Base-by-base conservation (phyloP, 2,113 vertebrate genomes). In the Eulemur rufifrons region DNA sequence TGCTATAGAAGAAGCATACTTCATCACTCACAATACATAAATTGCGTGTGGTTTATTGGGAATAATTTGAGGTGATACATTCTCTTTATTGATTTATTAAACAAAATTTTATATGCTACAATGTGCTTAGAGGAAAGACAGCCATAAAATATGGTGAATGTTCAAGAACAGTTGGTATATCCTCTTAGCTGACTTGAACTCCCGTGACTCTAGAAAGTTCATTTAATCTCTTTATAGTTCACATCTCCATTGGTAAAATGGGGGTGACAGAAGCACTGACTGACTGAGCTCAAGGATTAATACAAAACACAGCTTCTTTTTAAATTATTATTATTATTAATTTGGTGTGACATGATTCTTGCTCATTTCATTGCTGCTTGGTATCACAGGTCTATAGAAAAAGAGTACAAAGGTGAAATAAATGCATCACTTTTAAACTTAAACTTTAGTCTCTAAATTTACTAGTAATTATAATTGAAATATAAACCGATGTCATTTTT, bases 381-480 rank as follows among this genome's bases (percentile, higher is more conserved):
- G 12, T 29, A 15, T 37, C 20, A 80, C 14, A 74, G 73, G 11
- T 68, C 13, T 21, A 12, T 7, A 84, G 15, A 63, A 80, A 83
- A 91, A 61, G 29, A 61, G 12, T 73, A 71, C 25, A 89, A 74
- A 25, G 12, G 11, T 52, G n/a, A 96, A 74, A 86, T 91, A 82
- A 95, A 68, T 86, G 11, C 29, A 54, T 45, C 68, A 59, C 25
- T 93, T 87, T 84, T 25, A 45, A 94, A 95, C 50, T 82, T 88
- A 45, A 94, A 94, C 56, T 82, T 88, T 47, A 37, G 56, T 34
- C 50, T 6, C 47, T 80, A 84, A 76, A 63, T 50, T n/a, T 86
- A 86, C 5, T 13, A 76, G 10, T 69, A 84, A 80, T 84, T 80
- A 71, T 21, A 86, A 86, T 45, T 89, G 39, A 74, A 13, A 3